These are phyloP conservation scores for Peromyscus nudipes DNA, from an alignment of 2,797 vertebrate species.

Conservation along the genomic window DNA sequence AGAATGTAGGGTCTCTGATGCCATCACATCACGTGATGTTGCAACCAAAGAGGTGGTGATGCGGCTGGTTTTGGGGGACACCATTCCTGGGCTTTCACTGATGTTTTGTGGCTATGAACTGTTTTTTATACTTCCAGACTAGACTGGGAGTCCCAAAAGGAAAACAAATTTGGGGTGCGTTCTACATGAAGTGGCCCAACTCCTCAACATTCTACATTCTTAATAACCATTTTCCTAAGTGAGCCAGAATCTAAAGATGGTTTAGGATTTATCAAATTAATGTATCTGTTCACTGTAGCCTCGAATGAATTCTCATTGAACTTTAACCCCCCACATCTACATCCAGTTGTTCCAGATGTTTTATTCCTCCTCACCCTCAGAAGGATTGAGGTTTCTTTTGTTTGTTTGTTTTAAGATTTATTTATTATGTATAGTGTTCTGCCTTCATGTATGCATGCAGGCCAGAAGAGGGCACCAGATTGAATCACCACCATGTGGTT, in stretches of 20 bases:
- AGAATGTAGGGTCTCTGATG: background rate
- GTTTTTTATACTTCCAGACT: background rate
- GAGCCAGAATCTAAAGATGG: conserved; percentile 34
- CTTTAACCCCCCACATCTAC: conserved; percentile 32
- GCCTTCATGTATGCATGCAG: too few species aligned
- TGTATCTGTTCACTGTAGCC: background rate
- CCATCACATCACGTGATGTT: background rate
- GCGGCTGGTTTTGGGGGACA: background rate
- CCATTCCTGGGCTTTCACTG: background rate
- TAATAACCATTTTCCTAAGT: conserved; percentile 24
- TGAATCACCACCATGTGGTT: too few species aligned
- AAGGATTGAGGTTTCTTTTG: background rate
- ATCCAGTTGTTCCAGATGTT: background rate
- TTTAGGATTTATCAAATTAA: conserved; percentile 25
- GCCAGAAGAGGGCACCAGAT: too few species aligned
- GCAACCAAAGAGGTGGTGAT: background rate
- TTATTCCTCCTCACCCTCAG: background rate
- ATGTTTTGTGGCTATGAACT: background rate
- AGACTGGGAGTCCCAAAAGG: background rate
- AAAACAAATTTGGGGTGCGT: background rate
- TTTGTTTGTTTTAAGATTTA: too few species aligned
- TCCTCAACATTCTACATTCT: background rate
- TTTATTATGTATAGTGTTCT: too few species aligned
- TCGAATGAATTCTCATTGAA: background rate
- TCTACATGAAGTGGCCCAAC: background rate